These are phyloP conservation scores for Sylvietta virens DNA, from an alignment of 2,113 vertebrate genomes.

Conservation along the genomic window DNA sequence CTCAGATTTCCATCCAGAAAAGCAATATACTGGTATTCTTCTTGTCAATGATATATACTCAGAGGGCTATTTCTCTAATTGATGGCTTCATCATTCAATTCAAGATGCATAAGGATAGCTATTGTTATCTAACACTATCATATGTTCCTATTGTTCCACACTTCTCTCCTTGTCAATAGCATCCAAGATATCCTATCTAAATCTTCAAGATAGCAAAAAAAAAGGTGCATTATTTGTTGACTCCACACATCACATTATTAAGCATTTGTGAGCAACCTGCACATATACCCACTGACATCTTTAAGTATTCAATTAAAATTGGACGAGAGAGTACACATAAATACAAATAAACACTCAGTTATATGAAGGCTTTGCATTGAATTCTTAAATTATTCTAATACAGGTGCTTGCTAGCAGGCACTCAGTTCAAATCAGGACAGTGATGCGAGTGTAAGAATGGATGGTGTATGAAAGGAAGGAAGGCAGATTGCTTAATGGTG, in stretches of 20 bases:
- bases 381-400: conserved; percentile 20
- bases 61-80: conserved; percentile 28
- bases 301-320: conserved; percentile 10
- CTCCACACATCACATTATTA: background rate
- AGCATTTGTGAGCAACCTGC: background rate
- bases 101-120: conserved; percentile 9
- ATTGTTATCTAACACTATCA: conserved; percentile 46
- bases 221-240: background rate
- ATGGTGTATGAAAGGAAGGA: background rate
- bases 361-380: background rate
- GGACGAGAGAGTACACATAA: background rate
- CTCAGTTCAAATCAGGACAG: conserved; percentile 30
- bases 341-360: background rate
- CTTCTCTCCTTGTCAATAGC: conserved; percentile 20
- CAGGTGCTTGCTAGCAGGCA: conserved; percentile 2
- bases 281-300: background rate
- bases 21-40: background rate
- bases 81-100: conserved; percentile 28
- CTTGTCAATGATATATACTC: background rate
- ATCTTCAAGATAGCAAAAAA: background rate
- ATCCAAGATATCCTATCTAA: background rate
- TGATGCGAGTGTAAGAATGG: conserved; percentile 1
- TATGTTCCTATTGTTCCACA: conserved; percentile 26
- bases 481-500: conserved; percentile 40
- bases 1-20: background rate